Percentiles rank a stretch among this genome's conserved stretches.
Conservation (phyloP, 2,113 vertebrate genomes). For the Nothoprocta pentlandii region DNA sequence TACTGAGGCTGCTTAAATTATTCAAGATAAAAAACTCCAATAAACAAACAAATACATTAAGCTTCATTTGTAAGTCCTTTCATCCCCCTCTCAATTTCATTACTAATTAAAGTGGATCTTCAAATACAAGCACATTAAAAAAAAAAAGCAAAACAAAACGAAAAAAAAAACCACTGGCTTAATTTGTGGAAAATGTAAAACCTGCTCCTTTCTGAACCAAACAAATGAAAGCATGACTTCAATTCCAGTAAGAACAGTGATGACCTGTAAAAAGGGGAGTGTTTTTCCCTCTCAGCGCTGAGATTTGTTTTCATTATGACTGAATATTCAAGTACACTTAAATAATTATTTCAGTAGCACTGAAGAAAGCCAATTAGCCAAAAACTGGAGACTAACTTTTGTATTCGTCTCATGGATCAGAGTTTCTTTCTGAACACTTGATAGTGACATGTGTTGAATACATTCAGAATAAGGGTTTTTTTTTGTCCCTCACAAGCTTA, state of each 20-base stretch:
- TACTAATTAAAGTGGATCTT: slow-evolving; percentile 9
- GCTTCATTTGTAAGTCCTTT: neutral
- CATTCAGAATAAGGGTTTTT: neutral
- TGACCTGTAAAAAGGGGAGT: neutral
- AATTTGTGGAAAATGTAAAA: neutral
- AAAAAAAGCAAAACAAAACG: neutral
- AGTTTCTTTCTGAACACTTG: neutral
- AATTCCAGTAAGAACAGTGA: neutral
- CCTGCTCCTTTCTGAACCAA: neutral
- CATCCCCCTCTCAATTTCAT: neutral
- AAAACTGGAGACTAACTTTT: neutral
- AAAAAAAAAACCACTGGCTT: neutral
- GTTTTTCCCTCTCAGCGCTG: neutral
- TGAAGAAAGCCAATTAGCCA: neutral
- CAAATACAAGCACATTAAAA: neutral
- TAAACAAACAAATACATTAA: slow-evolving; percentile 1
- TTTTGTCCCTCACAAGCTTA: neutral
- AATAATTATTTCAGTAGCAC: neutral
- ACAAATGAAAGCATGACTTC: neutral
- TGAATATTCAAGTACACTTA: neutral
- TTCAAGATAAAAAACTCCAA: neutral
- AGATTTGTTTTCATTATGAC: neutral
- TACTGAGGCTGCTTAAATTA: neutral
- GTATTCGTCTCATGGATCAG: neutral
- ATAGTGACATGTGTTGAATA: neutral